Evolutionary conservation across 2,888 invertebrate species (phyloP).

Genomic region (Oscheius sp.): DNA sequence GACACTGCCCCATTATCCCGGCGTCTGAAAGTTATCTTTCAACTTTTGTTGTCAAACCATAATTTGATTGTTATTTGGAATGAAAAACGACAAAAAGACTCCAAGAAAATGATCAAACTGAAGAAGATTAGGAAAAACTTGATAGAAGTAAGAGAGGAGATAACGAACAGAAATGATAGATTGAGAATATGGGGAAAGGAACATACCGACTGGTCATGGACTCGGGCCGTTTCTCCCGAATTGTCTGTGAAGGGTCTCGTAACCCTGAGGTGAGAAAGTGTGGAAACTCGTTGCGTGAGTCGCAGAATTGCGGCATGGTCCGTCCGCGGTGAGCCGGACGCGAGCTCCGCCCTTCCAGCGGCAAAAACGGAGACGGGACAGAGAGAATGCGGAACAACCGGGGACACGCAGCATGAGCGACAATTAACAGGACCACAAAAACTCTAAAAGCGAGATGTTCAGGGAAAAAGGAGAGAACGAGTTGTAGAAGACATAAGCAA

Average conservation of each 20-base stretch:
- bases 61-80: background rate
- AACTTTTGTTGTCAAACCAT: background rate
- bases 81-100: no score
- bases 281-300: slow-evolving; percentile 14
- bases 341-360: slow-evolving; percentile 7
- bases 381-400: slow-evolving; percentile 19
- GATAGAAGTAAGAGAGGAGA: background rate
- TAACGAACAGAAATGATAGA: no score
- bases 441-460: background rate
- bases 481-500: no score
- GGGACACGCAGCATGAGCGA: slow-evolving; percentile 5
- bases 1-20: slow-evolving; percentile 40
- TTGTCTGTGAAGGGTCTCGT: slow-evolving; percentile 13
- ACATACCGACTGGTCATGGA: slow-evolving; percentile 15
- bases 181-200: background rate
- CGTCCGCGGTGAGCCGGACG: no score
- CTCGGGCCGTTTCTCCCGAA: slow-evolving; percentile 17
- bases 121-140: background rate
- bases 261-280: slow-evolving; percentile 1
- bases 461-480: no score
- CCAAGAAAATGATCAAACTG: background rate
- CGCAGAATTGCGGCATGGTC: slow-evolving; percentile 15
- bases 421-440: slow-evolving; percentile 6
- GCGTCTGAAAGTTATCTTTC: background rate
- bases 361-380: background rate